Evolutionary conservation across 2,113 vertebrate species (phyloP).

Genomic region (Halcyon malimbica): DNA sequence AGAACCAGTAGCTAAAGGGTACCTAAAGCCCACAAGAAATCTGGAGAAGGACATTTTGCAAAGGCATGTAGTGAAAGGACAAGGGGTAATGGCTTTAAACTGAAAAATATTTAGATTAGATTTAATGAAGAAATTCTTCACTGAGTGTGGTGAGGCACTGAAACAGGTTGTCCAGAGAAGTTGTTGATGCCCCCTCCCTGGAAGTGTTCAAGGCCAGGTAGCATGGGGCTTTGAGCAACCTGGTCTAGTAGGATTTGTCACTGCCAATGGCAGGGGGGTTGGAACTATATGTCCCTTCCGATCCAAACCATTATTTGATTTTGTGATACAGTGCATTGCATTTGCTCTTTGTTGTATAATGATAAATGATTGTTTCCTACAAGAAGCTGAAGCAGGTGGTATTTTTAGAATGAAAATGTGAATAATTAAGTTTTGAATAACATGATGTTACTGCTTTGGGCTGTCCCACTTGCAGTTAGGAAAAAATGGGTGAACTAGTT

Average conservation of each 20-base stretch:
- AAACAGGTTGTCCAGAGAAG: neutral
- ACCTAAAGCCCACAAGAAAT: too few species aligned
- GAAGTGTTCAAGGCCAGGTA: neutral
- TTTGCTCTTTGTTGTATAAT: neutral
- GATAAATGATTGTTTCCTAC: slow-evolving; percentile 26
- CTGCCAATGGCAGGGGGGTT: neutral
- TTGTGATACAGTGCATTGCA: neutral
- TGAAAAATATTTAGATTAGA: too few species aligned
- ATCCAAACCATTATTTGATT: neutral
- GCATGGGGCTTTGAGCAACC: neutral
- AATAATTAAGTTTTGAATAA: slow-evolving; percentile 2
- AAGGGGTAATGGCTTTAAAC: too few species aligned
- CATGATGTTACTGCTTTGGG: neutral
- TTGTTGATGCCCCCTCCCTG: neutral
- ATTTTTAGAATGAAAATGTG: neutral
- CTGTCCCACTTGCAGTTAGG: neutral
- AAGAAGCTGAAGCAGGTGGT: neutral
- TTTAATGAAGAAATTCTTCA: neutral
- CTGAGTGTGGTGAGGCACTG: neutral
- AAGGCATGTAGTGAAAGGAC: too few species aligned
- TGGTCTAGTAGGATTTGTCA: neutral
- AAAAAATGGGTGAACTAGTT: slow-evolving; percentile 23
- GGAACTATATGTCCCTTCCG: neutral
- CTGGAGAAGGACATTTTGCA: too few species aligned
- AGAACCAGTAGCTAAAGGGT: neutral